Evolutionary conservation across 2,888 invertebrate genomes (phyloP).

Genomic region (Netelia melanura): DNA sequence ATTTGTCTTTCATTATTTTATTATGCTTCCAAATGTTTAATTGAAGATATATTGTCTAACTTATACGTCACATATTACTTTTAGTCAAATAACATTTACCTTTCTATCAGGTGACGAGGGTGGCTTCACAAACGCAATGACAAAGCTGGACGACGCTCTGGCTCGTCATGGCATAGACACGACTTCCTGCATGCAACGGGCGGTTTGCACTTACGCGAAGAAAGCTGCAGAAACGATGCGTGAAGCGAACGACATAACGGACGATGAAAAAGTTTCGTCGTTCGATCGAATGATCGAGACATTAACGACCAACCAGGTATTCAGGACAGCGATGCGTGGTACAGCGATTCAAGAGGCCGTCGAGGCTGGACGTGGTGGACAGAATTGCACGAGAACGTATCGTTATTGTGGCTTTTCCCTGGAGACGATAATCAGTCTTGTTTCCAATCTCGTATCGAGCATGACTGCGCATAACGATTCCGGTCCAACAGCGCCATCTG

Average conservation of each 20-base stretch:
- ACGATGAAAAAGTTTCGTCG: slow-evolving; percentile 75
- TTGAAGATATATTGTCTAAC: too few relatives aligned
- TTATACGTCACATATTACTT: too few relatives aligned
- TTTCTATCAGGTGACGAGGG: slow-evolving; percentile 86
- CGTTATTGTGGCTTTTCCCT: slow-evolving; percentile 85
- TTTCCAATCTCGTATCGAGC: slow-evolving; percentile 78
- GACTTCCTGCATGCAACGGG: slow-evolving; percentile 87
- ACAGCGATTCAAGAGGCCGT: slow-evolving; percentile 87
- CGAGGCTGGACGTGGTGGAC: slow-evolving; percentile 83
- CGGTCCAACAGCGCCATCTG: slow-evolving; percentile 61
- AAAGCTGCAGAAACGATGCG: slow-evolving; percentile 86
- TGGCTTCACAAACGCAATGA: slow-evolving; percentile 88
- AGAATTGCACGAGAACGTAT: slow-evolving; percentile 84
- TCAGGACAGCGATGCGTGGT: slow-evolving; percentile 84
- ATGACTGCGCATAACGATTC: slow-evolving; percentile 65
- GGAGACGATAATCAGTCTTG: slow-evolving; percentile 80
- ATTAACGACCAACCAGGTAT: slow-evolving; percentile 80
- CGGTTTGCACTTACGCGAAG: slow-evolving; percentile 90
- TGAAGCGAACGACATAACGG: slow-evolving; percentile 69
- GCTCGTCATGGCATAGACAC: slow-evolving; percentile 87
- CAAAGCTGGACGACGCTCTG: slow-evolving; percentile 86
- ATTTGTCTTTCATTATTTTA: neutral
- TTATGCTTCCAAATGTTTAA: neutral
- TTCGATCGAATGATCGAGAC: slow-evolving; percentile 80
- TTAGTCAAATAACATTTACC: neutral